Evolutionary conservation across 2,113 vertebrate genomes (phyloP).

Genomic region (Sterrhoptilus dennistouni): DNA sequence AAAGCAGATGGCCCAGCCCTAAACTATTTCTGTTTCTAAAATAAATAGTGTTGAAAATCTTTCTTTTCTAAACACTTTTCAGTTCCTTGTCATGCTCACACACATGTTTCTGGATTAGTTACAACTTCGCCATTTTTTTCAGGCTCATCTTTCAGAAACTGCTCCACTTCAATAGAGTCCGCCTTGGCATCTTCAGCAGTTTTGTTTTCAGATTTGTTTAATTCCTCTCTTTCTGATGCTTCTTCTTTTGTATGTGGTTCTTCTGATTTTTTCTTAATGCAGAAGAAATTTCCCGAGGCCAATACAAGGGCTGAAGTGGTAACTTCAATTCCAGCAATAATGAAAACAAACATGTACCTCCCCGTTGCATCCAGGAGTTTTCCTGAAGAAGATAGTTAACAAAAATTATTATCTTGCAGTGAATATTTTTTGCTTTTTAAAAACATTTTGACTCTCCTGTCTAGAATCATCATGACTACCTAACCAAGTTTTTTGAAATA

Average conservation of each 20-base stretch:
- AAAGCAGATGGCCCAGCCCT: conserved; percentile 54
- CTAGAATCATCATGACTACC: not conserved
- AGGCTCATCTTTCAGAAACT: conserved; percentile 75
- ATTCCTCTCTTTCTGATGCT: conserved; percentile 57
- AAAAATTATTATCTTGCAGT: not conserved
- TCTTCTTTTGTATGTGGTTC: conserved; percentile 63
- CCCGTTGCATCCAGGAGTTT: conserved; percentile 84
- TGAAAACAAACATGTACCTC: conserved; percentile 87
- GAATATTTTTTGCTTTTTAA: not conserved
- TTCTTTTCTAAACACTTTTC: not conserved
- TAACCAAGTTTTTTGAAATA: not conserved
- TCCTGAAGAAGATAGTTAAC: conserved; percentile 72
- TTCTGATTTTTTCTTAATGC: conserved; percentile 74
- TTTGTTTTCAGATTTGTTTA: conserved; percentile 62
- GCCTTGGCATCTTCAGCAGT: conserved; percentile 38
- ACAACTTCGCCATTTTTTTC: conserved; percentile 73
- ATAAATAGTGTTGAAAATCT: conserved; percentile 69
- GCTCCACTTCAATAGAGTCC: conserved; percentile 74
- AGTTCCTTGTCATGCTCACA: conserved; percentile 67
- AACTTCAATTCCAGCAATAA: conserved; percentile 89
- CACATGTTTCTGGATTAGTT: conserved; percentile 77
- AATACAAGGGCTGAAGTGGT: conserved; percentile 81
- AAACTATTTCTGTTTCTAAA: conserved; percentile 72
- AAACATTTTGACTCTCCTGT: not conserved
- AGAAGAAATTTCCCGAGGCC: conserved; percentile 83